Base-by-base conservation (phyloP, 1,140 invertebrate genomes). In the Homalodisca vitripennis region DNA sequence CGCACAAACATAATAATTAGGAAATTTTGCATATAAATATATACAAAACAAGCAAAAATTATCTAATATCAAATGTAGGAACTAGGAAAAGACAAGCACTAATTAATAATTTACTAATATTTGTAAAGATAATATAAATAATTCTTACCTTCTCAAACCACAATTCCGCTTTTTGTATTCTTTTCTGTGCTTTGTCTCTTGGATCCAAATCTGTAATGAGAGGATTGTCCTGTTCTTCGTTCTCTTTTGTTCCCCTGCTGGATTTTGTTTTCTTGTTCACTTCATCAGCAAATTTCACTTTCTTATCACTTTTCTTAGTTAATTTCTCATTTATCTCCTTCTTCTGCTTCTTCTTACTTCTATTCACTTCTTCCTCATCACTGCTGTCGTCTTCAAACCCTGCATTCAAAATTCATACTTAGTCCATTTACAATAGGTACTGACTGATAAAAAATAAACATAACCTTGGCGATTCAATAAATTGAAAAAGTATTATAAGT, bases 151-250 rank as follows among this genome's bases (percentile, higher is more conserved):
- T 93, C 74, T 93, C 88, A 79, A 97, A 97, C 94, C 94, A 98
- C 13, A 92, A 79, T 72, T 93, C 84, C 0, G 92, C 92, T 79
- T 92, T 93, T 68, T 89, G 86, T 48, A 88, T 81, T 46, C 86
- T 84, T 75, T 88, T 91, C 0, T 87, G 84, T 53, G 88, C 85
- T 72, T 88, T 88, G 67, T 91, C 87, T 22, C 89, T 84, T 66
- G 86, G 81, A 77, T 95, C 93, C 32, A 96, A 81, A 76, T 95
- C 93, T 17, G 92, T 93, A 12, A 97, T 82, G 0, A 97, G 78
- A 2, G 94, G 94, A 65, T 78, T 74, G 29, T 83, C 79, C 3
- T 82, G 76, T 22, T 83, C 81, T 6, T 60, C 55, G n/a, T 17
- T 41, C 17, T 41, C 81, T 83, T 72, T n/a, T n/a, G n/a, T n/a